Evolutionary conservation across 2,888 invertebrate species (phyloP).

Genomic region (Gryllus longicercus): DNA sequence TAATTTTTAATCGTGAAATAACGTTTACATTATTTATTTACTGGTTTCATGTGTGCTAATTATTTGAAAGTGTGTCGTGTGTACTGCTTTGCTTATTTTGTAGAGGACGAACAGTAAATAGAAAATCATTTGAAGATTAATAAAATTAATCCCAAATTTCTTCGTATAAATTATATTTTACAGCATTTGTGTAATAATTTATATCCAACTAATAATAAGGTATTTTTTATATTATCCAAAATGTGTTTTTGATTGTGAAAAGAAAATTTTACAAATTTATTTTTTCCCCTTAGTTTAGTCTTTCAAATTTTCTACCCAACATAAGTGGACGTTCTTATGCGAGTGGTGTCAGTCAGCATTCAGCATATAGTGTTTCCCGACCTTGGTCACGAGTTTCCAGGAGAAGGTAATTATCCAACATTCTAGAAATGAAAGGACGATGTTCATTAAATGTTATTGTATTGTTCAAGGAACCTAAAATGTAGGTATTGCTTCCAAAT

Average conservation of each 20-base stretch:
- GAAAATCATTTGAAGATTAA: too few relatives aligned
- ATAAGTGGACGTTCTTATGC: slow-evolving; percentile 59
- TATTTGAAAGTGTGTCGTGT: too few relatives aligned
- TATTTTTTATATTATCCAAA: not conserved
- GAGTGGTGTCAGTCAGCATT: slow-evolving; percentile 59
- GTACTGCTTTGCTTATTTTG: too few relatives aligned
- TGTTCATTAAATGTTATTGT: not conserved
- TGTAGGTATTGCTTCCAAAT: not conserved
- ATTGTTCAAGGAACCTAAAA: not conserved
- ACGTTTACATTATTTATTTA: too few relatives aligned
- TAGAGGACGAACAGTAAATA: too few relatives aligned
- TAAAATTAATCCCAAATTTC: not conserved
- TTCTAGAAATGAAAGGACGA: not conserved
- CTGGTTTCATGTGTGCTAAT: too few relatives aligned
- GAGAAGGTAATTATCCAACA: slow-evolving; percentile 34
- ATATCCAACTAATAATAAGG: too few relatives aligned
- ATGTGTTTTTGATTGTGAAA: not conserved
- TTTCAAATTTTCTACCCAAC: slow-evolving; percentile 58
- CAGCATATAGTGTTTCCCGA: slow-evolving; percentile 57
- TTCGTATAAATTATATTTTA: not conserved
- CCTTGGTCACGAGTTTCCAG: slow-evolving; percentile 58
- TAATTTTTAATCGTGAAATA: too few relatives aligned
- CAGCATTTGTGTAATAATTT: not conserved
- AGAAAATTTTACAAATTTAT: not conserved
- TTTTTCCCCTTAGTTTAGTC: slow-evolving; percentile 51